These are phyloP conservation scores for Erpornis zantholeuca DNA, from an alignment of 2,113 vertebrate species.

Conservation along the genomic window DNA sequence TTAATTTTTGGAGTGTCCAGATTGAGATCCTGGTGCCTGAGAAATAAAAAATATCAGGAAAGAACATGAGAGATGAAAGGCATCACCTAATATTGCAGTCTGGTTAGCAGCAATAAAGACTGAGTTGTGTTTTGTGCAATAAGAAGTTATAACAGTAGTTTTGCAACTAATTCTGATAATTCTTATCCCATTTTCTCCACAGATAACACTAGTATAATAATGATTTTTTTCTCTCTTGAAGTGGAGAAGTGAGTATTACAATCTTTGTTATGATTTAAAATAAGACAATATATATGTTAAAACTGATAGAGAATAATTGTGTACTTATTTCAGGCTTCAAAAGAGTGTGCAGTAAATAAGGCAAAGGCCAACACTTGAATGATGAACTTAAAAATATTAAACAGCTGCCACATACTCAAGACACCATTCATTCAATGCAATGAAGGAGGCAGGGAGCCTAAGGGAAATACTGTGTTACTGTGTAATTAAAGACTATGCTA, in stretches of 20 bases:
- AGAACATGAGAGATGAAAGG: background rate
- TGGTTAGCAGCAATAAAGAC: background rate
- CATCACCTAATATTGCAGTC: background rate
- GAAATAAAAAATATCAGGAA: background rate
- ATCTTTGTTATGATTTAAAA: background rate
- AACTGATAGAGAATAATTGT: background rate
- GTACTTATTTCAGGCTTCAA: background rate
- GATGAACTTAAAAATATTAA: conserved; percentile 21
- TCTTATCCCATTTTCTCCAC: background rate
- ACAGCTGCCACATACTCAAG: background rate
- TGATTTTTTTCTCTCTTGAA: background rate
- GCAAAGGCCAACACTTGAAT: background rate
- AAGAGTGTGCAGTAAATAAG: background rate
- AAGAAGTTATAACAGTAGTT: background rate
- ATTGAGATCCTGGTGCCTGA: background rate
- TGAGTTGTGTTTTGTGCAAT: background rate
- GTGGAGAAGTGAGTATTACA: background rate
- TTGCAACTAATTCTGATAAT: background rate
- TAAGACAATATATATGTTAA: background rate
- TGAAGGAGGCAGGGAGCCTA: background rate
- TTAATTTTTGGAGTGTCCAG: background rate
- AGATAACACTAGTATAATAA: background rate
- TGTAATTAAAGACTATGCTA: conserved; percentile 17
- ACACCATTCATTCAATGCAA: background rate
- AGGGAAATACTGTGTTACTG: background rate